Base-by-base conservation (phyloP, 2,797 vertebrate genomes). In the Xyrichtys novacula region DNA sequence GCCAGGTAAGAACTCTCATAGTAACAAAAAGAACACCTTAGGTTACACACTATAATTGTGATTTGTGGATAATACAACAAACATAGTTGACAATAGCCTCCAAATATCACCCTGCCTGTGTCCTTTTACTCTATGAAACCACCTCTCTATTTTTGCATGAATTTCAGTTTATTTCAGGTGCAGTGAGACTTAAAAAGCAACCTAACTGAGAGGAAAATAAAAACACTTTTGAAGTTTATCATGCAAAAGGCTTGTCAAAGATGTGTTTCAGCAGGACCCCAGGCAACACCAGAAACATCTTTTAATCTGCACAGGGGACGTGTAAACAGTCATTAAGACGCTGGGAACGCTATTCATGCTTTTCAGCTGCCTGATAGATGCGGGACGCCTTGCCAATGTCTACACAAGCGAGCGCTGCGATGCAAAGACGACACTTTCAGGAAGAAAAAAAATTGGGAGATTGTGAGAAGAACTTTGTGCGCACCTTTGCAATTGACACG, bases 261-360 rank as follows among this genome's bases (percentile, higher is more conserved):
- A 83, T 78, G 65, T 80, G 77, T 76, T 79, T 58, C 81, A 66
- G 74, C 69, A 70, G 73, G 80, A 88, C 82, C 78, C 75, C 76
- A 62, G 85, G 81, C 76, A 69, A 84, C 81, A 80, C 82, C 74
- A 80, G 81, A 76, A 88, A 85, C 80, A 85, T 88, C 74, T 84
- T 89, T 88, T 80, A 89, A 88, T 90, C 85, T 87, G 68, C 67
- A 28, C 70, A 20, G 76, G 78, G 71, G 71, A 87, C 76, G 66
- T 90, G 90, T 85, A 92, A 91, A 90, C 82, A 91, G 78, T 89
- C 86, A 91, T 92, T 90, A 91, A 84, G 80, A 81, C 22, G 78
- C 72, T 85, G 79, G 83, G 81, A 88, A 85, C 50, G 17, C 81
- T 80, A 81, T 88, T 86, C 84, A 85, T 53, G 55, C 78, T 76